Evolutionary conservation across 1,140 invertebrate genomes (phyloP).

Genomic region (Panagrolaimus sp.): DNA sequence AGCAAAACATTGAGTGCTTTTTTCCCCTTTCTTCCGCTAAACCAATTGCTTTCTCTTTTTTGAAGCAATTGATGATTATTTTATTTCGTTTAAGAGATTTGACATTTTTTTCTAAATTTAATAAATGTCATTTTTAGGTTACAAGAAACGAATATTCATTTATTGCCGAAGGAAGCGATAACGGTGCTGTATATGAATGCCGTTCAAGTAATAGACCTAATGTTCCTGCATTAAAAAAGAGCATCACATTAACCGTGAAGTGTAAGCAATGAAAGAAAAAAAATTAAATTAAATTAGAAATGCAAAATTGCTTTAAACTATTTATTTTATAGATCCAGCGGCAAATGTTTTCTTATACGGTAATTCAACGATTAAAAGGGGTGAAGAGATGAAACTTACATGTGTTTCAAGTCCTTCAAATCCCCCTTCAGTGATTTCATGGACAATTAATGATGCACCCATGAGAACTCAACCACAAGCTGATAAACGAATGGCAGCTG

Average conservation of each 20-base stretch:
- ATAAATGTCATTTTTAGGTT: constrained; percentile 60
- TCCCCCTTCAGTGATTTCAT: constrained; percentile 82
- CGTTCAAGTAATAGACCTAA: constrained; percentile 85
- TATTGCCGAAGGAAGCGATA: constrained; percentile 77
- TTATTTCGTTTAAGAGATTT: background rate
- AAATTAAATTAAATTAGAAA: constrained; percentile 45
- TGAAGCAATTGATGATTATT: constrained; percentile 13
- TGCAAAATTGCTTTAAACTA: constrained; percentile 28
- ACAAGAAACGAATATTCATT: constrained; percentile 82
- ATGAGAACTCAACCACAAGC: constrained; percentile 9
- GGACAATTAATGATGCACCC: constrained; percentile 64
- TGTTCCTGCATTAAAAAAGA: constrained; percentile 69
- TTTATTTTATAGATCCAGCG: constrained; percentile 75
- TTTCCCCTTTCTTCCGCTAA: background rate
- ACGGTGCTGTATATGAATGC: constrained; percentile 83
- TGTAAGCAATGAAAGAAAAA: constrained; percentile 67
- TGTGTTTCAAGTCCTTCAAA: constrained; percentile 82
- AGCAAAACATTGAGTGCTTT: background rate
- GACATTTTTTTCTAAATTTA: background rate
- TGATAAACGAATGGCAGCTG: constrained; percentile 17
- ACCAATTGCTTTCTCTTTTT: background rate
- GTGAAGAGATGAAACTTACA: constrained; percentile 72
- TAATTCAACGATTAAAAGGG: constrained; percentile 76
- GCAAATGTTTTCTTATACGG: constrained; percentile 79
- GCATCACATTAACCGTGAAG: constrained; percentile 78